Percentiles rank a stretch among this genome's conserved stretches.
Evolutionary conservation across 2,888 invertebrate genomes (phyloP).

Genomic region (Pogonocherus hispidulus): DNA sequence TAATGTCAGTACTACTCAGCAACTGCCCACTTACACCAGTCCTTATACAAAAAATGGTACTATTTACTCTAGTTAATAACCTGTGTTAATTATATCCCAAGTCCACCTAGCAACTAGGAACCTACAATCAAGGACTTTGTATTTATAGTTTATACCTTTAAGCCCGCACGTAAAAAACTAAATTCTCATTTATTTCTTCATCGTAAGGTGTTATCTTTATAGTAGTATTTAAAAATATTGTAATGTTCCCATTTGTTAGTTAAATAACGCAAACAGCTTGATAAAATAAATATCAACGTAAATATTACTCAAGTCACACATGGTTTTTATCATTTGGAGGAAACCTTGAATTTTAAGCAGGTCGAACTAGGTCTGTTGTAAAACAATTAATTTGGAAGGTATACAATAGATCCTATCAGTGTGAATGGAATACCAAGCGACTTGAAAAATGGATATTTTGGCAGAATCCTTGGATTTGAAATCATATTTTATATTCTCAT

Average conservation of each 20-base stretch:
- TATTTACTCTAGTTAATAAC: not conserved
- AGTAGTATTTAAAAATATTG: conserved; percentile 7
- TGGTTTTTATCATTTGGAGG: conserved; percentile 1
- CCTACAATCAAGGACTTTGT: not conserved
- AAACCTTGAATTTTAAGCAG: conserved; percentile 20
- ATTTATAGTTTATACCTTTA: not conserved
- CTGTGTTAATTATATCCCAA: not conserved
- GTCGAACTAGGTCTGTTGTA: not conserved
- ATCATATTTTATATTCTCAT: not conserved
- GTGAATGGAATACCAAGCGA: not conserved
- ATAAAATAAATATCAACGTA: conserved; percentile 7
- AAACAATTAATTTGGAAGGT: not conserved
- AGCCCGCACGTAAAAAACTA: not conserved
- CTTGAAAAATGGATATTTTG: not conserved
- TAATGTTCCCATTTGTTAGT: not conserved
- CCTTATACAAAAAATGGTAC: not conserved
- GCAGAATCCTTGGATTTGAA: not conserved
- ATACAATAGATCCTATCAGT: not conserved
- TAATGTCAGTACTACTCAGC: no score
- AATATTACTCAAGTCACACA: conserved; percentile 10
- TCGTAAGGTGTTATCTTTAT: not conserved
- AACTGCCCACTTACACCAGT: no score
- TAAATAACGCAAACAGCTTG: conserved; percentile 1
- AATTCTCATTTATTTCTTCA: not conserved
- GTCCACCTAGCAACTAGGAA: not conserved